Evolutionary conservation across 2,888 invertebrate species (phyloP).

Genomic region (Agonum fuliginosum): DNA sequence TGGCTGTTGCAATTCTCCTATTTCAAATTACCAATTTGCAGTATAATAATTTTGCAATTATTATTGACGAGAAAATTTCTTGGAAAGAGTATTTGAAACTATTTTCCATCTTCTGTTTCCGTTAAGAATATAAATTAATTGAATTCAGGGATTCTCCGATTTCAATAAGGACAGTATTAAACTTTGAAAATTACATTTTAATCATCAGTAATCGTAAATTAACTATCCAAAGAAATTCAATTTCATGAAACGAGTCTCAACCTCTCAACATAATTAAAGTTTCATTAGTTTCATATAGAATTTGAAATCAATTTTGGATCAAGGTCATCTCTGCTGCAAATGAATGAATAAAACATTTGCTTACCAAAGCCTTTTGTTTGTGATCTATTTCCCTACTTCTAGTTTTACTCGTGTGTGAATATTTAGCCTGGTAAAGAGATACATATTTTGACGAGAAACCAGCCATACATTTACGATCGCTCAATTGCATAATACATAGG

Average conservation of each 20-base stretch:
- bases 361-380: background rate
- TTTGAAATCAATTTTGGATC: conserved; percentile 48
- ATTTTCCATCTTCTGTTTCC: conserved; percentile 23
- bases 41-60: background rate
- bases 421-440: background rate
- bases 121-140: conserved; percentile 14
- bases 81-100: conserved; percentile 14
- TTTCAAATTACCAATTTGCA: background rate
- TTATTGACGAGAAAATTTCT: background rate
- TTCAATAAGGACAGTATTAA: conserved; percentile 37
- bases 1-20: conserved; percentile 4
- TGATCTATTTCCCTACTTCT: background rate
- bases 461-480: background rate
- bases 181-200: conserved; percentile 51
- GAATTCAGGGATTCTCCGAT: background rate
- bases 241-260: conserved; percentile 42
- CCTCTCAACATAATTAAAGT: conserved; percentile 47
- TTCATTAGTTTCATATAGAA: conserved; percentile 45
- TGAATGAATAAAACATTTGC: conserved; percentile 32
- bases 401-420: background rate
- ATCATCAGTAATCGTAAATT: conserved; percentile 49
- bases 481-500: background rate
- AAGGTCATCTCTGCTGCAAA: conserved; percentile 12
- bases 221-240: conserved; percentile 58
- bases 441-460: conserved; percentile 8